phyloP scores from a whole-genome alignment of 2,888 invertebrate species.

The Dynastes maya region DNA sequence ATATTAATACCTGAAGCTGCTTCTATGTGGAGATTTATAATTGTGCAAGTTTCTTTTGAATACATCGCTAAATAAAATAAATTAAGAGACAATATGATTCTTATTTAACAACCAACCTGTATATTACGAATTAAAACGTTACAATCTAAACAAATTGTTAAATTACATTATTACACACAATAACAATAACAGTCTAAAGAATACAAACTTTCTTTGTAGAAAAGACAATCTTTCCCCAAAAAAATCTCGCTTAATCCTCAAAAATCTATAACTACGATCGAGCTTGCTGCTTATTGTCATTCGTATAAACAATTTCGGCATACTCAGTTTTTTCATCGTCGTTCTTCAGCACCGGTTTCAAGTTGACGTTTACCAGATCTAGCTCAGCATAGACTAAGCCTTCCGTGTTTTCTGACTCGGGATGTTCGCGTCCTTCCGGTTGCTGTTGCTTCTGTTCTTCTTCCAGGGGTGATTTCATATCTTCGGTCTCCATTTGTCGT shows the following conservation, averaged over 20 bases:
- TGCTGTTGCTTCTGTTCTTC: constrained; percentile 50
- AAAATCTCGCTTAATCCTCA: too few relatives aligned
- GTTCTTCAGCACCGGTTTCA: constrained; percentile 69
- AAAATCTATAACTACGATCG: neutral
- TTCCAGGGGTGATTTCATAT: constrained; percentile 49
- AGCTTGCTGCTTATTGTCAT: constrained; percentile 66
- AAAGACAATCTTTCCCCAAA: neutral
- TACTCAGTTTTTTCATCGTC: constrained; percentile 80
- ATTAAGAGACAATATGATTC: too few relatives aligned
- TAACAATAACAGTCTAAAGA: neutral
- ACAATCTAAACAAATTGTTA: neutral
- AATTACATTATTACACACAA: neutral
- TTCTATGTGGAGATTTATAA: too few relatives aligned
- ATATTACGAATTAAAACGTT: neutral
- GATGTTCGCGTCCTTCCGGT: constrained; percentile 30
- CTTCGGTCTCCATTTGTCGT: constrained; percentile 52
- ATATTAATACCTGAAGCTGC: too few relatives aligned
- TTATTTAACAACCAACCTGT: constrained; percentile 2
- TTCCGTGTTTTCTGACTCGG: constrained; percentile 57
- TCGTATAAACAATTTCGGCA: constrained; percentile 86
- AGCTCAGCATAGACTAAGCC: constrained; percentile 84
- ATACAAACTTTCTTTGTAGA: neutral
- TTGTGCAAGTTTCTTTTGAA: too few relatives aligned
- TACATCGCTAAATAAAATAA: too few relatives aligned
- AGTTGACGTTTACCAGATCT: constrained; percentile 73